phyloP scores from a whole-genome alignment of 2,888 invertebrate genomes.

The Polyploca ridens region DNA sequence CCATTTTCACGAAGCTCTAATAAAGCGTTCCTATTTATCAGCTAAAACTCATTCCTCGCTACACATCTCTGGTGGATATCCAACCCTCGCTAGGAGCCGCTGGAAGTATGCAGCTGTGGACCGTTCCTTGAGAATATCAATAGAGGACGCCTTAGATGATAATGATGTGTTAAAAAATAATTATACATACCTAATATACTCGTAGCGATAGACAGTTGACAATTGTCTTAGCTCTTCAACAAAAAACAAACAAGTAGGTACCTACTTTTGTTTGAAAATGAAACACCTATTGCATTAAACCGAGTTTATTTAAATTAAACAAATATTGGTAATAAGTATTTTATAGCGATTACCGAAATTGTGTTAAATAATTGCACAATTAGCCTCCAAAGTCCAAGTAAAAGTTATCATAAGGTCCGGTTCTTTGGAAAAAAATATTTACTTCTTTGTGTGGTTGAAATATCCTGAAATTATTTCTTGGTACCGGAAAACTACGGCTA shows the following conservation, averaged over 20 bases:
- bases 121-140: no score
- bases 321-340: slow-evolving; percentile 3
- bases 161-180: no score
- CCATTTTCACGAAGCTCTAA: no score
- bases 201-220: no score
- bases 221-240: no score
- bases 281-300: not conserved
- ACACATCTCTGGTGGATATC: no score
- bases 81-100: no score
- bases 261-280: not conserved
- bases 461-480: slow-evolving; percentile 9
- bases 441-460: slow-evolving; percentile 9
- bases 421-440: slow-evolving; percentile 6
- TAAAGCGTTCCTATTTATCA: no score
- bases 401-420: slow-evolving; percentile 12
- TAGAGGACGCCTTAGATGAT: no score
- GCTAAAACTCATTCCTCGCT: no score
- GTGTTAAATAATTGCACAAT: slow-evolving; percentile 11
- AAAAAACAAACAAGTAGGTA: not conserved
- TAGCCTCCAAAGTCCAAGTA: slow-evolving; percentile 13
- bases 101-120: no score
- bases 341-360: not conserved
- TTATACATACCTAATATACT: no score
- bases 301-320: not conserved
- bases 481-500: slow-evolving; percentile 1